Base-by-base conservation (phyloP, 2,113 vertebrate genomes). In the Phrynosoma blainvillii region DNA sequence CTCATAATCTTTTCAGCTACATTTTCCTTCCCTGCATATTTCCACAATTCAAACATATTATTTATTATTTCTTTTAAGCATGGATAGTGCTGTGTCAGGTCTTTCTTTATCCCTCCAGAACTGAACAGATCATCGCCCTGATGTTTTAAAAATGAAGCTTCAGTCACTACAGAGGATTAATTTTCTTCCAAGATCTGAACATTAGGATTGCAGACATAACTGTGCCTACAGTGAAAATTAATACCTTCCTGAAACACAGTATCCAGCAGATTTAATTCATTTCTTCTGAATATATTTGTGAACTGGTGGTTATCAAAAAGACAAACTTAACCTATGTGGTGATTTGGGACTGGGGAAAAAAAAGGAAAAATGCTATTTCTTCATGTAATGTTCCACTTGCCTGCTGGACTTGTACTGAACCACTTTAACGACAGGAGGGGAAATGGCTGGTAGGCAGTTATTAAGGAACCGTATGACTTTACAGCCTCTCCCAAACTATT, bases 221-320 rank as follows among this genome's bases (percentile, higher is more conserved):
- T 65, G 25, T 30, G 32, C 80, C 42, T 27, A 27, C 42, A 40
- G 73, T 68, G 30, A 66, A 88, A 76, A 68, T 77, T 76, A 88
- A 82, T 23, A 27, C 14, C 68, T 54, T 7, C 36, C 79, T 47
- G 32, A 20, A 82, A 65, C 21, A 77, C 62, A 68, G 32, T 52
- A 88, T 66, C 36, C 21, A 25, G 40, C 40, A 76, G 30, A 82
- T 47, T 52, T 52, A 77, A 88, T 47, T 40, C n/a, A 83, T 77
- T 88, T 83, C 2, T 68, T 82, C 73, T 32, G n/a, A 54, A 82
- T 62, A 77, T 21, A 76, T 68, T 77, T 82, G 14, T 54, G 59
- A 82, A 83, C 13, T 76, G 27, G 30, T 23, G 62, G 30, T 77
- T 73, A 76, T 77, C 79, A 54, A 75, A 68, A 86, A 83, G 70